Conservation (phyloP, 2,113 vertebrate genomes). For the Ictidomys tridecemlineatus region DNA sequence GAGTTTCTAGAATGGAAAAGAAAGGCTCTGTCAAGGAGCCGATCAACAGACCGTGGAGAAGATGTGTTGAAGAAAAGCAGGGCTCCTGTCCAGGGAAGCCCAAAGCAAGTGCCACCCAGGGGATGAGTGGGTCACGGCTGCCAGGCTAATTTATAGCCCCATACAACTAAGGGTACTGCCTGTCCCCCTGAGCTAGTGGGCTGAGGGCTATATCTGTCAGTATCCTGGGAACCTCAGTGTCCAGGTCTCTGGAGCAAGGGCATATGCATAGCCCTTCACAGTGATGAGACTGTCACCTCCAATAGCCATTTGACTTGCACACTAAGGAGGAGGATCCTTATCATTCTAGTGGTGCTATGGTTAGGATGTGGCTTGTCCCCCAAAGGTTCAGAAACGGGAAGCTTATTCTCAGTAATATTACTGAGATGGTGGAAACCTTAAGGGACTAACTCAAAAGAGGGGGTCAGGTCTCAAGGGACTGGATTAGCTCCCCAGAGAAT, state of each 20-base stretch:
- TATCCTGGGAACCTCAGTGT: too few species aligned
- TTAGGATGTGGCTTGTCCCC: neutral
- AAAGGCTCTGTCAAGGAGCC: neutral
- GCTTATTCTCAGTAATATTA: neutral
- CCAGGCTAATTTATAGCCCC: neutral
- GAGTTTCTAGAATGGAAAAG: neutral
- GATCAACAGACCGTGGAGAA: neutral
- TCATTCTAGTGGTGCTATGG: neutral
- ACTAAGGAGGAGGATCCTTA: neutral
- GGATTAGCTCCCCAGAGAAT: too few species aligned
- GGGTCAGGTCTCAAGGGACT: too few species aligned
- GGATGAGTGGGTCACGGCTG: accelerated
- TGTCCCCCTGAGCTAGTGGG: neutral
- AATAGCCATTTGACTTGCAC: neutral
- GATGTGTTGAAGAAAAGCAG: accelerated
- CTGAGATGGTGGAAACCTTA: too few species aligned
- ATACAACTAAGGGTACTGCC: neutral
- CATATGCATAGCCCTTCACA: neutral
- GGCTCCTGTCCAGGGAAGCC: neutral
- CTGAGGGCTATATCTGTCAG: too few species aligned
- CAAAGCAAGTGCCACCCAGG: neutral
- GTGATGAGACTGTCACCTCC: accelerated
- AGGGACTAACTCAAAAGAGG: neutral
- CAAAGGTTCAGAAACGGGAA: neutral
- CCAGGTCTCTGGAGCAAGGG: neutral